A percentile compares a stretch with the other conserved stretches of the same genome.
Conservation (phyloP, 2,797 vertebrate genomes). For the Urocyon cinereoargenteus region DNA sequence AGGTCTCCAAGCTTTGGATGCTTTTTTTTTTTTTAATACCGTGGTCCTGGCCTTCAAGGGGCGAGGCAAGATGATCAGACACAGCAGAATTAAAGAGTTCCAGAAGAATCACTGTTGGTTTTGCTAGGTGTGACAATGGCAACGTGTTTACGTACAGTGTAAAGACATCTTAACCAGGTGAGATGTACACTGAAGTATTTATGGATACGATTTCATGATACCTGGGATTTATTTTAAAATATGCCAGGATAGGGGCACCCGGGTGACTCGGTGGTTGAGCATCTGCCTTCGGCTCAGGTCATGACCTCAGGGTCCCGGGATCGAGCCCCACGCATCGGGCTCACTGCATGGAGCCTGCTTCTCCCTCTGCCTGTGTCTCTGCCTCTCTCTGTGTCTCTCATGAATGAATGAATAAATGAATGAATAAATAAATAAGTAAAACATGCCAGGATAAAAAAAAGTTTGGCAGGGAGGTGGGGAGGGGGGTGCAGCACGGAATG, state of each 20-base stretch:
- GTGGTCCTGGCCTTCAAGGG: neutral
- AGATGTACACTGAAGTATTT: neutral
- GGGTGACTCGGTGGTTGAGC: too few species aligned
- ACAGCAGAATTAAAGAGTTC: neutral
- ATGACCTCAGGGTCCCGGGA: too few species aligned
- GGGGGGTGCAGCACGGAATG: neutral
- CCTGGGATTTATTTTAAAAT: slow-evolving; percentile 35
- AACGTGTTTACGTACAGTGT: neutral
- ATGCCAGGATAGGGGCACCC: neutral
- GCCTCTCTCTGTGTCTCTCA: too few species aligned
- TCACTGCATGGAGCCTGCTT: too few species aligned
- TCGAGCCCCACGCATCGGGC: too few species aligned
- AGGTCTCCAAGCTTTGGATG: neutral
- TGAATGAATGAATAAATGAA: too few species aligned
- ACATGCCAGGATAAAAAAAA: neutral
- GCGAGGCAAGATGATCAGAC: neutral
- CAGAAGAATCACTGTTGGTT: neutral
- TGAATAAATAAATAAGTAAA: neutral
- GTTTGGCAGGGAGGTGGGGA: fast-evolving
- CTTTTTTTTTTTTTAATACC: neutral
- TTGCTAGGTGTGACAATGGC: neutral
- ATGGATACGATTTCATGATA: neutral
- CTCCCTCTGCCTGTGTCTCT: too few species aligned
- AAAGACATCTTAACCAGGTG: neutral
- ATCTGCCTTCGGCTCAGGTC: too few species aligned